Evolutionary conservation across 2,888 invertebrate genomes (phyloP), one percentile per base, ranked within the genome.

Genomic region (Miltochrista miniata): DNA sequence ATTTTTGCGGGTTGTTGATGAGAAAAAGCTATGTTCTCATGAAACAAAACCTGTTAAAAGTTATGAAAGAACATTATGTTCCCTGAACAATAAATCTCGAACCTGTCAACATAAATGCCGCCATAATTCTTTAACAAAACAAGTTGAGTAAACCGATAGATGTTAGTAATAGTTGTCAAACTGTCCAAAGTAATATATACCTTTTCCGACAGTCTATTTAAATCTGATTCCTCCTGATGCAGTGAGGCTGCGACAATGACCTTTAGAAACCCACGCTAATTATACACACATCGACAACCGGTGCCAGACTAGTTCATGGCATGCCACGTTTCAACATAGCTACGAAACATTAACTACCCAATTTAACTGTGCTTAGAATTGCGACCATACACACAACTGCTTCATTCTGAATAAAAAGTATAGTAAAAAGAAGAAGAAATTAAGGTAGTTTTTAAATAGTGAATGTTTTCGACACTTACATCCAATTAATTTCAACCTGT

Each of bases 211-310:
- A 80, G 67, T 70, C 76, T 80, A 81, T 81, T 85, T 76, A 77
- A 79, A 73, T 79, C 75, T 77, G 72, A 76, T 78, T 79, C 73
- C 74, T 68, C 61, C 56, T 71, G 73, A 74, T 76, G 76, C 75
- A 73, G 70, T 75, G 74, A 79, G 78, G 81, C 85, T 83, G 83
- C 76, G 90, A 91, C 90, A 90, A 90, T 91, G 90, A 90, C 89
- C 90, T 90, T 87, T 88, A 74, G 68, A 75, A 80, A 81, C 89
- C 89, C 88, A 89, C 90, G 89, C 90, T 90, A 91, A 90, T 90
- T 88, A 90, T 90, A 90, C 74, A 75, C 76, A 72, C 76, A 73
- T 77, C 75, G 72, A 74, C 77, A 72, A 75, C 79, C 76, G 74
- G 72, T 74, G 79, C 76, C 78, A 79, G 83, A 81, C 86, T 81